Evolutionary conservation across 2,888 invertebrate species (phyloP), one percentile per base, ranked within the genome.

Genomic region (Pyrrhosoma nymphula): DNA sequence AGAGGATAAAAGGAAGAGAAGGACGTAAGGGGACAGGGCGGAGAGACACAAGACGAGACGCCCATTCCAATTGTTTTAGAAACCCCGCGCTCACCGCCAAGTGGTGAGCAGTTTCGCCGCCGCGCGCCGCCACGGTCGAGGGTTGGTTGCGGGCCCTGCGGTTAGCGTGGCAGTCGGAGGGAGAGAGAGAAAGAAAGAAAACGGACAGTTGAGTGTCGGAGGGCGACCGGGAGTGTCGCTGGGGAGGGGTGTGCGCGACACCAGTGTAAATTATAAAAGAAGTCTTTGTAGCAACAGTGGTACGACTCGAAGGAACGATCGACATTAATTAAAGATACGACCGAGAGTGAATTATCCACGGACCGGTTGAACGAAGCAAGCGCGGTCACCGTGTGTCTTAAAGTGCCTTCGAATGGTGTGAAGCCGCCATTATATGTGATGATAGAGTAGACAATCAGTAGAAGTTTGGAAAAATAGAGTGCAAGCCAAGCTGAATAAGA

Each of bases 171-270:
- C 82, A 82, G 35, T 82, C 82, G 82, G 12, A n/a, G n/a, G 18
- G 69, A n/a, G 69, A 60, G 60, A 60, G 16, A 16, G 16, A 56
- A 56, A 56, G 56, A 56, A 16, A 56, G 16, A 63, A 18, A 56
- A 23, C 26, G 39, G 47, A 39, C 69, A 93, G 93, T 93, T 69
- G 93, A 69, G 63, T 47, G 93, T 93, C 93, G 93, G 93, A 69
- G 69, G 82, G 82, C 82, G 82, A 82, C 82, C 82, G 82, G 82
- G 82, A 35, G 30, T 82, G 82, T 35, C 82, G 82, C 82, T 82
- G 82, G 82, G 82, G 82, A 35, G 82, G 82, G 82, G 82, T 82
- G 75, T 10, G 82, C 35, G 82, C 35, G 82, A 82, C 82, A 35
- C 82, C n/a, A n/a, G n/a, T n/a, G n/a, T n/a, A n/a, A n/a, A n/a